phyloP scores from a whole-genome alignment of 2,888 invertebrate species.

The Athalia cordata region DNA sequence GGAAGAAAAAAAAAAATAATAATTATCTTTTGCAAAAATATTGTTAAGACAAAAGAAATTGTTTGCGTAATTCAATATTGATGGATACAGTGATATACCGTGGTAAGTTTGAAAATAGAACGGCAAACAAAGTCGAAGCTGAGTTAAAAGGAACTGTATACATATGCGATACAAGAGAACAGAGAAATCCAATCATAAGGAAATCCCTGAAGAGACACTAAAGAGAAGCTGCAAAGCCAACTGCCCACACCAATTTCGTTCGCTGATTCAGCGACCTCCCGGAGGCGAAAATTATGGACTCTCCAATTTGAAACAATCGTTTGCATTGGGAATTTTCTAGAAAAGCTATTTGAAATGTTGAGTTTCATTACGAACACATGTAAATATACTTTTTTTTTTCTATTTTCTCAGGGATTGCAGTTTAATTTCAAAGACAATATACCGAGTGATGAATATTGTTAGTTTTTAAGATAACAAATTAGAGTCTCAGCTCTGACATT shows the following conservation, averaged over 20 bases:
- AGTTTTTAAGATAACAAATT: too few species aligned
- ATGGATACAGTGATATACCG: neutral
- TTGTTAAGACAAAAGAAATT: neutral
- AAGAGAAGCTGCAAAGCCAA: slow-evolving; percentile 21
- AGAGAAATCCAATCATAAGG: slow-evolving; percentile 29
- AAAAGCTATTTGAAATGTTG: too few species aligned
- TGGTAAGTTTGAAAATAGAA: slow-evolving; percentile 21
- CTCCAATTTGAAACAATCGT: neutral
- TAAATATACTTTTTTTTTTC: too few species aligned
- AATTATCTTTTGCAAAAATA: neutral
- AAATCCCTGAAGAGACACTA: slow-evolving; percentile 41
- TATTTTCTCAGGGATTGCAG: too few species aligned
- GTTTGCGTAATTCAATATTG: neutral
- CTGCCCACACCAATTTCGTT: slow-evolving; percentile 4
- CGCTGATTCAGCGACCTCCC: slow-evolving; percentile 22
- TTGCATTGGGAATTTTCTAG: too few species aligned
- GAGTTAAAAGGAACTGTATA: slow-evolving; percentile 9
- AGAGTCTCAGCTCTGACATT: too few species aligned
- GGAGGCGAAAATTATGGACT: neutral
- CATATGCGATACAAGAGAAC: neutral
- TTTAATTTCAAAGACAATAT: too few species aligned
- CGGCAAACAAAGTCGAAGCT: slow-evolving; percentile 39
- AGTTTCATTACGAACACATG: too few species aligned
- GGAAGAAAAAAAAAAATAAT: neutral
- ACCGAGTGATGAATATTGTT: too few species aligned